Percentiles rank a stretch among this genome's conserved stretches.
Evolutionary conservation across 2,888 invertebrate species (phyloP).

Genomic region (Mythimna vitellina): DNA sequence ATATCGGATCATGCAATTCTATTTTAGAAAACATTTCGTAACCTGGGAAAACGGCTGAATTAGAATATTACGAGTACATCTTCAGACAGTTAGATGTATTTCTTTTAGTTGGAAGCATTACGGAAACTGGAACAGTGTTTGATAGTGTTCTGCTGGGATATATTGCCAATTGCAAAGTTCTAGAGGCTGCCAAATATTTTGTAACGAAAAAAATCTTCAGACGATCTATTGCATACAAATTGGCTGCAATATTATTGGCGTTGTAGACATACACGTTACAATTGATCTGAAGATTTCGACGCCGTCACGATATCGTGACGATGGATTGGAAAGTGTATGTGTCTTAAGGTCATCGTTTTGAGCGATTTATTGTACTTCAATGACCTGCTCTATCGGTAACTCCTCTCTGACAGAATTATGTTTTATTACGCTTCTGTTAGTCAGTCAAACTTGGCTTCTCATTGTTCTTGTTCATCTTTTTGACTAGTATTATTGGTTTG

Average conservation of each 20-base stretch:
- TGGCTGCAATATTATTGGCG: slow-evolving; percentile 55
- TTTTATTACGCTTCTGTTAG: slow-evolving; percentile 2
- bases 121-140: slow-evolving; percentile 56
- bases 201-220: slow-evolving; percentile 48
- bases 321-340: slow-evolving; percentile 56
- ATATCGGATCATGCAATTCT: slow-evolving; percentile 59
- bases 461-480: not conserved
- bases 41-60: slow-evolving; percentile 54
- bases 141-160: slow-evolving; percentile 37
- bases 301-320: slow-evolving; percentile 59
- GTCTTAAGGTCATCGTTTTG: slow-evolving; percentile 50
- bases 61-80: slow-evolving; percentile 50
- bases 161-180: slow-evolving; percentile 55
- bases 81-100: slow-evolving; percentile 38
- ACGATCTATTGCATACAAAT: slow-evolving; percentile 53
- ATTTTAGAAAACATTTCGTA: slow-evolving; percentile 56
- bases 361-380: slow-evolving; percentile 50
- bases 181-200: slow-evolving; percentile 56
- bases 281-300: slow-evolving; percentile 55
- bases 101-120: slow-evolving; percentile 43
- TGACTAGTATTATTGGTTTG: not conserved
- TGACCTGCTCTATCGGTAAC: slow-evolving; percentile 33
- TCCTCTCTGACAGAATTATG: slow-evolving; percentile 32
- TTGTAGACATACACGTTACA: slow-evolving; percentile 48
- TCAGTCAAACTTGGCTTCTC: not conserved